Base-by-base conservation (phyloP, 2,888 invertebrate genomes). In the Pammene fasciana region DNA sequence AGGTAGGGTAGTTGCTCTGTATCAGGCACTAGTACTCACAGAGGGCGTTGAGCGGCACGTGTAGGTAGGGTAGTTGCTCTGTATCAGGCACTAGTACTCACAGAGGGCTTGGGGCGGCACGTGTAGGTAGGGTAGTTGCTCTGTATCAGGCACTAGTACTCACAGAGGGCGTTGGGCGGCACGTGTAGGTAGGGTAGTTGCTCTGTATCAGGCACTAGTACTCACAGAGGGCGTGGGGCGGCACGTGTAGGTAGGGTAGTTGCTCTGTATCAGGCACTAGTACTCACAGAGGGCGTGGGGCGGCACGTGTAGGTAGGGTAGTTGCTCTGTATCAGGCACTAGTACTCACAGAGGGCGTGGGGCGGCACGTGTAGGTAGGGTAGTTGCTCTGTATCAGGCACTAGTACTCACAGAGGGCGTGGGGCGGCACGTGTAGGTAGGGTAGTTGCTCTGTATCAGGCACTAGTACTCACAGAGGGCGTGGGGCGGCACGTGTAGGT, bases 231-330 rank as follows among this genome's bases (percentile, higher is more conserved):
- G 99, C 90, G 97, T 98, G 68, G 97, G 95, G 62, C 99, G 95
- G 90, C 99, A 99, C 64, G 99, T 99, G 89, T 99, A 97, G 70
- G 99, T 99, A 72, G 99, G 99, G 70, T 96, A 99, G 97, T 89
- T 98, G 96, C 85, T 99, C 99, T 84, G n/a, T n/a, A n/a, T 99
- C 97, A 80, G 96, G 88, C 99, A 99, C 50, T 99, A 99, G 87
- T 99, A 99, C 45, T 99, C 99, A n/a, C 43, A 99, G 85, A 99
- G 98, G 78, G 99, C 96, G 91, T 99, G 99, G 70, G 98, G 93
- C 8, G 98, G 98, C 76, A 98, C 98, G 90, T 96, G 95, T 65
- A 98, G 93, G 87, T 98, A 98, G 5, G 98, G 98, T 75, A 98
- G 92, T 89, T 98, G 97, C 82, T 96, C 97, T 97, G 92, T 14